phyloP scores from a whole-genome alignment of 2,113 vertebrate genomes.

The Mesoclemmys tuberculata region DNA sequence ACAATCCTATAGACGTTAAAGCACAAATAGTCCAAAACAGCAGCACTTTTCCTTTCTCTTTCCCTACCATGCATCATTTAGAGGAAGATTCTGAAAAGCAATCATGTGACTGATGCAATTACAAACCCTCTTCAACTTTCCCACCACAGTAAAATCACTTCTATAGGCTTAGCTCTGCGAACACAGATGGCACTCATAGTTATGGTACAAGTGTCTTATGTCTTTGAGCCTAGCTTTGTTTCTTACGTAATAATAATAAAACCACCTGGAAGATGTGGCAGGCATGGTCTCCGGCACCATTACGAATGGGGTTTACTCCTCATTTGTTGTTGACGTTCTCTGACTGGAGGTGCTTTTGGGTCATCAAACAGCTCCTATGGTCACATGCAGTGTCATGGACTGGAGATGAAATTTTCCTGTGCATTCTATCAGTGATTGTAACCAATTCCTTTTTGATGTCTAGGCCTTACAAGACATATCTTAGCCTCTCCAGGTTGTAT shows the following conservation, averaged over 20 bases:
- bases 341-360: background rate
- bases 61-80: background rate
- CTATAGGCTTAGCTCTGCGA: background rate
- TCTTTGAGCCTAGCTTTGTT: background rate
- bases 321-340: background rate
- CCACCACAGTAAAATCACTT: background rate
- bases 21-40: background rate
- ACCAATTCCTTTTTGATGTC: no score
- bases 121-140: background rate
- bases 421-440: no score
- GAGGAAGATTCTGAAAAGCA: background rate
- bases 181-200: background rate
- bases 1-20: background rate
- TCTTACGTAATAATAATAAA: background rate
- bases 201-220: background rate
- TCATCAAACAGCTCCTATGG: background rate
- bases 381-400: background rate
- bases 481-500: no score
- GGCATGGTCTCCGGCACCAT: background rate
- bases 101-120: background rate
- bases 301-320: background rate
- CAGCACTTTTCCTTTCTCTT: background rate
- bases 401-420: no score
- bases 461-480: no score
- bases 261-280: background rate